Percentiles rank a stretch among this genome's conserved stretches.
phyloP scores from a whole-genome alignment of 2,113 vertebrate species.

The Laterallus jamaicensis region DNA sequence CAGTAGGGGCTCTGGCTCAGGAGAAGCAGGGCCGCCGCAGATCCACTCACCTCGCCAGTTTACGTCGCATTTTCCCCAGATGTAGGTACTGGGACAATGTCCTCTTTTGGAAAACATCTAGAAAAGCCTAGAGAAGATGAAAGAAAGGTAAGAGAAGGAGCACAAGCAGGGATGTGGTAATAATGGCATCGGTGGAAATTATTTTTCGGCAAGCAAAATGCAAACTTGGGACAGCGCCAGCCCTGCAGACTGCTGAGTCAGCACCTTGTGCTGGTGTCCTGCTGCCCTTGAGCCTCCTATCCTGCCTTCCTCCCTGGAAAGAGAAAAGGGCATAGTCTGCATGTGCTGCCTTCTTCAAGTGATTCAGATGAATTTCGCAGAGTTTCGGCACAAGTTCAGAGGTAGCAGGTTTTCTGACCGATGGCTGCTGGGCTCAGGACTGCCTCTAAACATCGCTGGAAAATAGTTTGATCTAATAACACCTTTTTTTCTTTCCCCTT shows the following conservation, averaged over 20 bases:
- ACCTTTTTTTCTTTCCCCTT: not conserved
- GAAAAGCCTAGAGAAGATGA: not conserved
- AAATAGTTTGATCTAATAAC: conserved; percentile 17
- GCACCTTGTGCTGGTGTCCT: not conserved
- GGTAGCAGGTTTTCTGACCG: not conserved
- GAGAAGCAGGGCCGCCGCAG: not conserved
- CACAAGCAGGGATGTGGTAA: not conserved
- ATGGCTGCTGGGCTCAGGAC: not conserved
- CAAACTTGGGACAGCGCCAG: accelerated
- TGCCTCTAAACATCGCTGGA: conserved; percentile 21
- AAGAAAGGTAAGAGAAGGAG: not conserved
- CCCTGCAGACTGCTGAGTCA: not conserved
- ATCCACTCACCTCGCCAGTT: not conserved
- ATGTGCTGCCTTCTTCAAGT: not conserved
- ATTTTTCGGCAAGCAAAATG: not conserved
- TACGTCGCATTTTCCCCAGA: not conserved
- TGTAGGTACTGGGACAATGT: not conserved
- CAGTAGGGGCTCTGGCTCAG: not conserved
- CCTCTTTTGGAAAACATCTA: not conserved
- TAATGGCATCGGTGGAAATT: not conserved
- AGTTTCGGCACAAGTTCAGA: not conserved
- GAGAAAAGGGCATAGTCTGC: not conserved
- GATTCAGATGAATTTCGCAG: not conserved
- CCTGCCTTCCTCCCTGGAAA: not conserved
- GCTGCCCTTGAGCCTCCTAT: not conserved